Conservation (phyloP, 2,113 vertebrate species). For the Anarrhichthys ocellatus region DNA sequence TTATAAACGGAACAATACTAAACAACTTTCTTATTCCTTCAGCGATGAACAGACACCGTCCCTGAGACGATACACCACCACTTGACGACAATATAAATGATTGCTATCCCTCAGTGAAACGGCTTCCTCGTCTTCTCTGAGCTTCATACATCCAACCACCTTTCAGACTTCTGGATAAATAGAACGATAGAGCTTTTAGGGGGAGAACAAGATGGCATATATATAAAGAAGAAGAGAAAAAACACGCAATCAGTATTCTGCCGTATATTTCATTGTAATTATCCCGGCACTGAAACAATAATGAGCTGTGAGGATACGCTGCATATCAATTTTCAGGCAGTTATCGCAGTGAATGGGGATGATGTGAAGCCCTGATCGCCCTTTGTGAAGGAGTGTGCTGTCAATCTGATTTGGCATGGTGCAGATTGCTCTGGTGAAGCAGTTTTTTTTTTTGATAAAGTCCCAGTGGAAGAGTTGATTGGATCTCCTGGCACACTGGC, state of each 20-base stretch:
- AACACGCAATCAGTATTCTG: slow-evolving; percentile 58
- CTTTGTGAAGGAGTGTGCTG: slow-evolving; percentile 56
- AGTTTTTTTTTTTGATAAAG: slow-evolving; percentile 60
- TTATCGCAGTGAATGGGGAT: slow-evolving; percentile 54
- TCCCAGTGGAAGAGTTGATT: slow-evolving; percentile 53
- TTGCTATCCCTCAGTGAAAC: slow-evolving; percentile 18
- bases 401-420: slow-evolving; percentile 40
- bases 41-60: slow-evolving; percentile 4
- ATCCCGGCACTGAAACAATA: slow-evolving; percentile 52
- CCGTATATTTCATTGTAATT: slow-evolving; percentile 59
- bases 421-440: slow-evolving; percentile 47
- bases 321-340: slow-evolving; percentile 64
- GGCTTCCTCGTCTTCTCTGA: slow-evolving; percentile 38
- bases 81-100: slow-evolving; percentile 50
- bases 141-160: slow-evolving; percentile 47
- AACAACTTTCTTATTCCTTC: slow-evolving; percentile 1
- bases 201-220: background rate
- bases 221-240: slow-evolving; percentile 10
- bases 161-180: slow-evolving; percentile 50
- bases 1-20: slow-evolving; percentile 20
- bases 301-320: slow-evolving; percentile 59
- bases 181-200: slow-evolving; percentile 1
- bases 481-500: slow-evolving; percentile 60
- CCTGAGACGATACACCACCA: slow-evolving; percentile 12
- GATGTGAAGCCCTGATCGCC: slow-evolving; percentile 44